Conservation (phyloP, 2,888 invertebrate species). For the Troglohyphantes excavatus region DNA sequence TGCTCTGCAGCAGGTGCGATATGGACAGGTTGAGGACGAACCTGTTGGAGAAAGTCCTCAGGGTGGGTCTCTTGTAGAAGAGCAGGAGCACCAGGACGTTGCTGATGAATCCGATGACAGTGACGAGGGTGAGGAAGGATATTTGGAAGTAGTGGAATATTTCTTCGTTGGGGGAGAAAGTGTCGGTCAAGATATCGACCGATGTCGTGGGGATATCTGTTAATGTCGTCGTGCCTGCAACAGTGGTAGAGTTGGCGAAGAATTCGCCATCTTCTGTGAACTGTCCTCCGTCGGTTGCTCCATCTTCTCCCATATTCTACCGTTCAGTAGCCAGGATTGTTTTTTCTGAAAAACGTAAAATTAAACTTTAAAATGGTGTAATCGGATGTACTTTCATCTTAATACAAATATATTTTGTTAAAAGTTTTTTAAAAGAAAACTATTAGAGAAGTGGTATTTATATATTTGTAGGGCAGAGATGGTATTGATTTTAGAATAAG, state of each 20-base stretch:
- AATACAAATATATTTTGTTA: too few species aligned
- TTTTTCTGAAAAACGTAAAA: background rate
- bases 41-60: slow-evolving; percentile 90
- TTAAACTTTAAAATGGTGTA: too few species aligned
- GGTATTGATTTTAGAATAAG: too few species aligned
- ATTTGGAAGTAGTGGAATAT: slow-evolving; percentile 61
- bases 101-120: slow-evolving; percentile 88
- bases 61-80: slow-evolving; percentile 88
- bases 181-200: background rate
- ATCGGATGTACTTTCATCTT: too few species aligned
- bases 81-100: slow-evolving; percentile 89
- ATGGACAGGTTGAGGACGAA: slow-evolving; percentile 85
- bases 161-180: background rate
- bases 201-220: background rate
- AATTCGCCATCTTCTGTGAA: slow-evolving; percentile 33
- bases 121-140: slow-evolving; percentile 82
- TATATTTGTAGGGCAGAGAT: too few species aligned
- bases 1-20: slow-evolving; percentile 84
- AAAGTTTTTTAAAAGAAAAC: too few species aligned
- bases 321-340: background rate
- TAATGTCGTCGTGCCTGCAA: background rate
- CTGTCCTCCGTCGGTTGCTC: slow-evolving; percentile 12
- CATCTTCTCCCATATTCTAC: slow-evolving; percentile 45
- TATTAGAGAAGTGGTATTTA: too few species aligned
- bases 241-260: slow-evolving; percentile 38